Evolutionary conservation across 2,888 invertebrate genomes (phyloP), one percentile per base, ranked within the genome.

Genomic region (Drosophila putrida): DNA sequence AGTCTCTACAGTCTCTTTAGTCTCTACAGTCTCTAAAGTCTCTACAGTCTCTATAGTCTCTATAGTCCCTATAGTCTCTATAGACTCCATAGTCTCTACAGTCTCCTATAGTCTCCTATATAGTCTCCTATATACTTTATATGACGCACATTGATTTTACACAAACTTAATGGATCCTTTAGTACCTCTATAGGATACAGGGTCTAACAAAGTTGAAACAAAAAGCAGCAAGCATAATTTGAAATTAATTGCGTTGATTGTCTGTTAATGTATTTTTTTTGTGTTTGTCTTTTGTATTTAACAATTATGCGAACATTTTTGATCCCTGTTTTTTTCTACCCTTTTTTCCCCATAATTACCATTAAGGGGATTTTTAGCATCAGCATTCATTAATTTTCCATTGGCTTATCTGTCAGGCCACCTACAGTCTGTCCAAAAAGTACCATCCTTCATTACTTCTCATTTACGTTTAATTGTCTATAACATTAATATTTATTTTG

Each of bases 231-330:
- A 55, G 44, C 57, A 54, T 33, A 41, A 54, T 58, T 60, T 60
- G 9, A 46, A 69, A 61, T 75, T 69, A 75, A 78, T 78, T 69
- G 54, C 43, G 53, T 35, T 78, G 63, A 78, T 78, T 60, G 62
- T 46, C 33, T 20, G 51, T 39, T 62, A 44, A 61, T 68, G 31
- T 33, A 28, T 44, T 66, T 51, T 31, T 62, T 54, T 28, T 31
- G 1, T 57, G 13, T 27, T 33, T 49, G 38, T n/a, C 15, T 25
- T 51, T 41, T 44, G 11, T 13, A 20, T 6, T 63, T 44, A 25
- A 43, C 33, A 35, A 57, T 44, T 57, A 46, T 25, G 33, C 25
- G 33, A n/a, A 41, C 41, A 43, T 54, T 61, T 28, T 36, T 35
- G 25, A 11, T 33, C 20, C 31, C 8, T 11, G 10, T 41, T 33